Conservation (phyloP, 2,113 vertebrate genomes). For the Crotalus tigris region DNA sequence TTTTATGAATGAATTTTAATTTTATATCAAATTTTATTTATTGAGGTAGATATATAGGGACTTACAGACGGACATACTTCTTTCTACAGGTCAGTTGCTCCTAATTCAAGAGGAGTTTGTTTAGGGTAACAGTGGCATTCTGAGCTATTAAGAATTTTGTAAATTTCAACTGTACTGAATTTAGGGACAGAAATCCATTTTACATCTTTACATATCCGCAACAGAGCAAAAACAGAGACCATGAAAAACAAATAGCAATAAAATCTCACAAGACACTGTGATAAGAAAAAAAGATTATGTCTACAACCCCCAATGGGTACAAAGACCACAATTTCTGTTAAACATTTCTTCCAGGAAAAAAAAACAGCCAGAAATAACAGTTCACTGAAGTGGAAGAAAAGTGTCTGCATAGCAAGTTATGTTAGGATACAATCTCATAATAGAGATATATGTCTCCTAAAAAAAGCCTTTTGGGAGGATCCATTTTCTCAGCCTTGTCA, state of each 20-base stretch:
- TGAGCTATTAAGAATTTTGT: background rate
- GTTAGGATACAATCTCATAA: too few relatives aligned
- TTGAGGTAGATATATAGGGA: background rate
- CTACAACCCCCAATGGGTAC: background rate
- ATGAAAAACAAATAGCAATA: background rate
- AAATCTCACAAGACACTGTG: background rate
- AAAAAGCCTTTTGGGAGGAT: background rate
- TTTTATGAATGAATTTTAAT: background rate
- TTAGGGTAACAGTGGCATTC: background rate
- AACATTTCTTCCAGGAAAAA: background rate
- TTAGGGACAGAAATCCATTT: background rate
- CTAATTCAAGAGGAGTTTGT: background rate
- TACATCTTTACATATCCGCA: background rate
- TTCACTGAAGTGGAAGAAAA: background rate
- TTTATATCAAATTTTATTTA: background rate
- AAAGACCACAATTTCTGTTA: background rate
- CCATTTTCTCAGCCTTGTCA: background rate
- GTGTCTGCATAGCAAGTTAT: background rate
- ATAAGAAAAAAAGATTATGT: background rate
- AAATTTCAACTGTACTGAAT: background rate
- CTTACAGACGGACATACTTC: background rate
- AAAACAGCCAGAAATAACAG: background rate
- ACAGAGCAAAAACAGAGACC: background rate
- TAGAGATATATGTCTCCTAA: background rate
- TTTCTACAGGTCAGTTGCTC: background rate